Evolutionary conservation across 2,888 invertebrate species (phyloP).

Genomic region (Malachius bipustulatus): DNA sequence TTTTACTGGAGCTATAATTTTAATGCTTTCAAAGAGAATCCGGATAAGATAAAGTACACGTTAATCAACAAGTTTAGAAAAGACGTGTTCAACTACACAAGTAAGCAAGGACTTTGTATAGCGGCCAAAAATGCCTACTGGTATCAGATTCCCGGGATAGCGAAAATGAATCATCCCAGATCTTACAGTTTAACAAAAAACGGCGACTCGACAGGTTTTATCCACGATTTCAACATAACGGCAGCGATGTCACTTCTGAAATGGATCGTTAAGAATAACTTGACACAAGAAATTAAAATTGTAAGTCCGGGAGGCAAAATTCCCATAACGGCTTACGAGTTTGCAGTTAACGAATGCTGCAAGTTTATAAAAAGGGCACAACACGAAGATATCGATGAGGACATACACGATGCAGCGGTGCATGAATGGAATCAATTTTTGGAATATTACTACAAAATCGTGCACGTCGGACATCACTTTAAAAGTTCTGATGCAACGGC

Average conservation of each 20-base stretch:
- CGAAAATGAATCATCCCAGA: constrained; percentile 59
- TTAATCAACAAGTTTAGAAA: constrained; percentile 31
- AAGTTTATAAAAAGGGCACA: constrained; percentile 47
- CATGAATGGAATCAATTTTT: constrained; percentile 58
- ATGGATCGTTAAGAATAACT: constrained; percentile 38
- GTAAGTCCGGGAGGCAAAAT: constrained; percentile 43
- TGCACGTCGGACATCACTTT: constrained; percentile 46
- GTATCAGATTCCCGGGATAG: constrained; percentile 46
- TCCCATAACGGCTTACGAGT: constrained; percentile 47
- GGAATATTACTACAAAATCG: constrained; percentile 51
- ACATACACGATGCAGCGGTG: constrained; percentile 32
- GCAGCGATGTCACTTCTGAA: constrained; percentile 66
- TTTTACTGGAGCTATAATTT: constrained; percentile 49
- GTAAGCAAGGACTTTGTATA: constrained; percentile 42
- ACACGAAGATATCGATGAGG: constrained; percentile 53
- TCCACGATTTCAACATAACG: constrained; percentile 64
- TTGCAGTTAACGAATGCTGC: constrained; percentile 59
- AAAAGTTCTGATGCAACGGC: constrained; percentile 27
- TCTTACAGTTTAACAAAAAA: constrained; percentile 51
- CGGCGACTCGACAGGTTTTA: constrained; percentile 47
- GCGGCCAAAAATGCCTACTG: constrained; percentile 50
- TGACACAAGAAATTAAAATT: constrained; percentile 30
- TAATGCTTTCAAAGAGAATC: constrained; percentile 25
- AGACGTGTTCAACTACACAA: constrained; percentile 37
- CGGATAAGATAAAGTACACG: constrained; percentile 29